A percentile compares a stretch with the other conserved stretches of the same genome.
Conservation (phyloP, 2,797 vertebrate genomes). For the Clarias laeviceps region DNA sequence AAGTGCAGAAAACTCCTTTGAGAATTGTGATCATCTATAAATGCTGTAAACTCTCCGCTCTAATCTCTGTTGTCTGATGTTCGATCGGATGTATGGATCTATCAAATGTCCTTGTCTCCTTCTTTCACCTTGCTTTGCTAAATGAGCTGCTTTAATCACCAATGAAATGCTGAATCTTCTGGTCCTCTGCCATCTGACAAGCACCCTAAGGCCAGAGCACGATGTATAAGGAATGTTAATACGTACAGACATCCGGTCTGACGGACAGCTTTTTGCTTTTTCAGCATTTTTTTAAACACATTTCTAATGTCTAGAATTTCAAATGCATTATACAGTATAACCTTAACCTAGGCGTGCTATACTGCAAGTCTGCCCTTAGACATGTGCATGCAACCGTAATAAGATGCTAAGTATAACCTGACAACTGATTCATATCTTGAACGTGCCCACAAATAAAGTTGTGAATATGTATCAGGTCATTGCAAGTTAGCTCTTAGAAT, state of each 20-base stretch:
- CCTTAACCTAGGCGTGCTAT: neutral
- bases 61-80: slow-evolving; percentile 51
- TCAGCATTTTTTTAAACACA: slow-evolving; percentile 6
- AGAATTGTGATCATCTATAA: neutral
- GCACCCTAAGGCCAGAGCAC: neutral
- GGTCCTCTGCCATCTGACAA: neutral
- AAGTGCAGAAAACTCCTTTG: neutral
- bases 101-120: slow-evolving; percentile 54
- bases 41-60: neutral
- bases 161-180: slow-evolving; percentile 64
- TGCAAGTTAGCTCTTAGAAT: no score
- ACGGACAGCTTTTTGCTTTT: neutral
- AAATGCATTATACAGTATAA: neutral
- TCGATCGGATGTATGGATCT: slow-evolving; percentile 46
- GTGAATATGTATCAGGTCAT: no score
- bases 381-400: neutral
- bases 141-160: slow-evolving; percentile 68
- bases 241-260: neutral
- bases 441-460: no score
- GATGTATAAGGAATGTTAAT: neutral
- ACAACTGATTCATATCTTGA: no score
- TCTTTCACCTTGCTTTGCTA: slow-evolving; percentile 61
- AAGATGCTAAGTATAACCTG: no score
- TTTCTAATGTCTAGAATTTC: neutral
- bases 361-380: neutral